Evolutionary conservation across 2,888 invertebrate species (phyloP).

Genomic region (Tiliacea aurago): DNA sequence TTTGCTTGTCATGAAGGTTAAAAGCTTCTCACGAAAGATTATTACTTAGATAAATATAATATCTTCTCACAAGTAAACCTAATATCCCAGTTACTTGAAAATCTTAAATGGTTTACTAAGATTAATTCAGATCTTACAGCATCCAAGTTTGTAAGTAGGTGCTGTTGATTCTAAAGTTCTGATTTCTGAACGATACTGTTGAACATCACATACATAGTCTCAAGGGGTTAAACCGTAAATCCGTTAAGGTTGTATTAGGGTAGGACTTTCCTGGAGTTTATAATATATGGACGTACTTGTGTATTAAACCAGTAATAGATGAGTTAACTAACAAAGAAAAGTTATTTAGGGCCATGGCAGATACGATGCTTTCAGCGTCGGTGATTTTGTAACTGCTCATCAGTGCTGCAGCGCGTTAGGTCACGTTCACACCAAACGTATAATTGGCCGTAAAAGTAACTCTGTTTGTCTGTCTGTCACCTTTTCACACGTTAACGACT

Average conservation of each 20-base stretch:
- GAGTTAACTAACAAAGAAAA: background rate
- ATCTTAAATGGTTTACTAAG: slow-evolving; percentile 29
- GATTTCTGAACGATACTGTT: slow-evolving; percentile 23
- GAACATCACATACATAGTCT: slow-evolving; percentile 33
- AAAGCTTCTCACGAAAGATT: no score
- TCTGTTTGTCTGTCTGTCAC: no score
- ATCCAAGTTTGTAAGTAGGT: slow-evolving; percentile 55
- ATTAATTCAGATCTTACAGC: slow-evolving; percentile 48
- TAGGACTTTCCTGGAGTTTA: slow-evolving; percentile 1
- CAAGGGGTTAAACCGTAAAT: slow-evolving; percentile 22
- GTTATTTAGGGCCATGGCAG: background rate
- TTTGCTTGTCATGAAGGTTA: background rate
- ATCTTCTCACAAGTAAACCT: background rate
- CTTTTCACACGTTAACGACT: no score
- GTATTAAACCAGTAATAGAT: slow-evolving; percentile 3
- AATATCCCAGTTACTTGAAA: background rate
- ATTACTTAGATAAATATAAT: background rate
- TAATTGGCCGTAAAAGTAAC: no score
- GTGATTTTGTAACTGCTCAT: no score
- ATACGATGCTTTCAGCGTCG: background rate
- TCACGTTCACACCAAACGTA: background rate
- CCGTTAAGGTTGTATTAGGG: slow-evolving; percentile 26
- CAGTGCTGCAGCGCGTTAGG: background rate
- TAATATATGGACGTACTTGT: slow-evolving; percentile 2
- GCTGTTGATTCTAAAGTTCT: slow-evolving; percentile 44